Base-by-base conservation (phyloP, 2,888 invertebrate genomes). In the Mythimna loreyi region DNA sequence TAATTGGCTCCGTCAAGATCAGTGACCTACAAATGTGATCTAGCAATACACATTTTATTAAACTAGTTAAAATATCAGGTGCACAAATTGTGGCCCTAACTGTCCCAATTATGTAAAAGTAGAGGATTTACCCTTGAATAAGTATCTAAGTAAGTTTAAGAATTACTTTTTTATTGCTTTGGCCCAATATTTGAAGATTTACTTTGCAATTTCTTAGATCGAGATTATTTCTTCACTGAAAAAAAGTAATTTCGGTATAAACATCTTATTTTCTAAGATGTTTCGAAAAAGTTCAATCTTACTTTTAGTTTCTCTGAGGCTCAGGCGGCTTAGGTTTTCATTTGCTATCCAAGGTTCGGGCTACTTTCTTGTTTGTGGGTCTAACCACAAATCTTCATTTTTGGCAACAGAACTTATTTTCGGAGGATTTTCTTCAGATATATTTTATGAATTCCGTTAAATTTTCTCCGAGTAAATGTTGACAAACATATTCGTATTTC, bases 371-470 rank as follows among this genome's bases (percentile, higher is more conserved):
- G 47, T 75, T 63, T 33, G 49, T 40, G 40, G 25, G 47, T 36
- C 28, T 13, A 47, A 23, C 50, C 36, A 63, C 47, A 49, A 21
- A 58, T 69, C 55, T 75, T 70, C 28, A 67, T 59, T 49, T 74
- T 79, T 59, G 55, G 69, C 43, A 65, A 52, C 50, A 49, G 21
- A 62, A 62, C 33, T 77, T 59, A 62, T 69, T 76, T 73, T 8
- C 30, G n/a, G 30, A 43, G 28, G 43, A 25, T 56, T 64, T 61
- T 25, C 52, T 23, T 16, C 16, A 25, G 58, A 47, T 23, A 43
- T 52, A 55, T 59, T 65, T 62, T 47, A 52, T 47, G 57, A 47
- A 19, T 53, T 58, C 30, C 13, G 64, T 58, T 36, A 58, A 62
- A 33, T 49, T 77, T 67, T 52, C 11, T 25, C 13, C 9, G 13